These are phyloP conservation scores for Arenaria interpres DNA, from an alignment of 2,113 vertebrate genomes.

Conservation along the genomic window DNA sequence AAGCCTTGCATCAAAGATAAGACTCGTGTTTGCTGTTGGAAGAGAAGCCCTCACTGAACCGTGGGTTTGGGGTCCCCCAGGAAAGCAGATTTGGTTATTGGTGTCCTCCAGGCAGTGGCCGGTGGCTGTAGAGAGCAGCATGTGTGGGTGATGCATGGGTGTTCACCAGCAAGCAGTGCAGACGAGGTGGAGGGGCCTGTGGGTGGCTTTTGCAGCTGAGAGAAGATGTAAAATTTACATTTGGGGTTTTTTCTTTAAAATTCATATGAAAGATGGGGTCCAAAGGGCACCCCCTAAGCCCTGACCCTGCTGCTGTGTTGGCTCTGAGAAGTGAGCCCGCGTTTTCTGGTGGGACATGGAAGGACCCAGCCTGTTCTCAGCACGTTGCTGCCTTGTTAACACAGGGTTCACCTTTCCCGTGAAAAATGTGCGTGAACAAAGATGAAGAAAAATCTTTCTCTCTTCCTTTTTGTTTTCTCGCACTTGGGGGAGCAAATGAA, in stretches of 20 bases:
- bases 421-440: background rate
- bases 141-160: background rate
- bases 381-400: background rate
- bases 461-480: background rate
- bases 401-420: background rate
- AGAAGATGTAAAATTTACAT: background rate
- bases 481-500: background rate
- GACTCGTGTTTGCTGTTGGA: background rate
- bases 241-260: background rate
- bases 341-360: background rate
- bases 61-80: background rate
- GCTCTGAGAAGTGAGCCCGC: rapidly evolving
- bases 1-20: background rate
- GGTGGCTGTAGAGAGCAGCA: rapidly evolving
- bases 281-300: background rate
- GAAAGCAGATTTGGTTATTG: background rate
- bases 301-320: background rate
- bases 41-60: background rate
- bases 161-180: background rate
- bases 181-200: background rate
- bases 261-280: background rate
- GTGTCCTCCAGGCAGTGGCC: background rate
- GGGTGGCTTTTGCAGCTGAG: background rate
- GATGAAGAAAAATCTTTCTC: background rate
- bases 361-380: background rate